Base-by-base conservation (phyloP, 2,113 vertebrate genomes). In the Melanotaenia duboulayi region DNA sequence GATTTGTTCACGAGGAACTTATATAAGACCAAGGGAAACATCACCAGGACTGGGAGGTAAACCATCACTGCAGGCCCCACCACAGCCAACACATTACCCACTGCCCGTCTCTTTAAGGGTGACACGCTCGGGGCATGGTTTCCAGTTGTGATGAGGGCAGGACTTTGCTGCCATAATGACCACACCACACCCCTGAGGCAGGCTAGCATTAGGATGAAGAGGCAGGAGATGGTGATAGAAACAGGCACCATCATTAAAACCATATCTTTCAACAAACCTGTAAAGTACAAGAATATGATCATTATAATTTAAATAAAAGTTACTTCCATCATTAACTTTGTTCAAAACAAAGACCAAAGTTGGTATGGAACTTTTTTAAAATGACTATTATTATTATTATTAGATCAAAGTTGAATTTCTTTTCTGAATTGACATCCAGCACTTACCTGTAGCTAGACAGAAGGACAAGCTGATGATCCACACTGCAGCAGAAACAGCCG, bases 161-260 rank as follows among this genome's bases (percentile, higher is more conserved):
- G 86, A 19, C 82, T 83, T 52, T 74, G 77, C 48, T 73, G 57
- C 70, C 22, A 12, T 25, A 89, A 69, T 0, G 80, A 81, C 42
- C 49, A 4, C 10, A 91, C 23, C 11, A 92, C 58, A 8, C 70
- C 76, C 65, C 46, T 17, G 0, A 91, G 75, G 64, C 81, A 87
- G 1, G 10, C 11, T 3, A 91, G 25, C 90, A 89, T 92, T 1
- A 89, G 0, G 4, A 86, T 1, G 37, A 92, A 90, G 51, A 87
- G 73, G 50, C 24, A 19, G 20, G 68, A 84, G n/a, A 89, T 39
- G 25, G 67, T 42, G 40, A 84, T 0, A 2, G 71, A 81, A 25
- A 89, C 16, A 1, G 64, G 13, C 9, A 70, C 0, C 11, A 65
- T 14, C 2, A 86, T 50, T 12, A 14, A 0, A 2, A 0, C 16